Evolutionary conservation across 23 tunicate species (phyloP).

Genomic region (Diplosoma virens): DNA sequence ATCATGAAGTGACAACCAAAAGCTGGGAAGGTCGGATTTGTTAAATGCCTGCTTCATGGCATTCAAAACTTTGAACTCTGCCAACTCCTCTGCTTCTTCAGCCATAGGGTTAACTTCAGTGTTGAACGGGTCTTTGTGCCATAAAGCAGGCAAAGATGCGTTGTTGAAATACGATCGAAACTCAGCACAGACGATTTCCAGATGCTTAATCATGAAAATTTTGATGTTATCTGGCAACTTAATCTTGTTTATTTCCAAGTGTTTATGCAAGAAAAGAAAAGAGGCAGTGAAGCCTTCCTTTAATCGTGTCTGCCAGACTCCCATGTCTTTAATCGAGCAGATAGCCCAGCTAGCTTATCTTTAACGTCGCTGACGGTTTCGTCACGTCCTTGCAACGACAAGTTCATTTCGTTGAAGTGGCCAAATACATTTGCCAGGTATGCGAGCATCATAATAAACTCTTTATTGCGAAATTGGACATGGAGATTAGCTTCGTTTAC

Average conservation of each 20-base stretch:
- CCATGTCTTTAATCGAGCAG: conserved; percentile 38
- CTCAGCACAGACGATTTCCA: conserved; percentile 8
- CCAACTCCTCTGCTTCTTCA: conserved; percentile 27
- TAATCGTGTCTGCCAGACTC: conserved; percentile 20
- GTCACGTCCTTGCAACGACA: conserved; percentile 33
- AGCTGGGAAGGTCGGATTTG: conserved; percentile 10
- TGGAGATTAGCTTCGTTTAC: conserved; percentile 21
- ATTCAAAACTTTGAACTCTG: conserved; percentile 36
- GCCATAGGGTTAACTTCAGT: conserved; percentile 10
- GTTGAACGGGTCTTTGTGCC: conserved; percentile 11
- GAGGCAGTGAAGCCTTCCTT: background rate
- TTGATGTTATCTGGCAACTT: background rate
- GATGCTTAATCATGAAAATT: conserved; percentile 2
- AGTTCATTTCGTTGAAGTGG: conserved; percentile 26
- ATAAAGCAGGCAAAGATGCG: conserved; percentile 7
- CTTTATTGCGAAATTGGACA: background rate
- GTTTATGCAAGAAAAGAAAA: too few relatives aligned
- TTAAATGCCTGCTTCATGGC: conserved; percentile 25
- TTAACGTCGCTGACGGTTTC: conserved; percentile 35
- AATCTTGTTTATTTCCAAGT: background rate
- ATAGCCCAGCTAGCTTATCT: conserved; percentile 33
- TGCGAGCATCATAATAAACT: conserved; percentile 13
- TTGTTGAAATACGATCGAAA: conserved; percentile 1
- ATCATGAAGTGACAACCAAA: conserved; percentile 34
- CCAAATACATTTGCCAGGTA: conserved; percentile 26